These are phyloP conservation scores for Chroicocephalus ridibundus DNA, from an alignment of 2,113 vertebrate genomes.

Conservation along the genomic window DNA sequence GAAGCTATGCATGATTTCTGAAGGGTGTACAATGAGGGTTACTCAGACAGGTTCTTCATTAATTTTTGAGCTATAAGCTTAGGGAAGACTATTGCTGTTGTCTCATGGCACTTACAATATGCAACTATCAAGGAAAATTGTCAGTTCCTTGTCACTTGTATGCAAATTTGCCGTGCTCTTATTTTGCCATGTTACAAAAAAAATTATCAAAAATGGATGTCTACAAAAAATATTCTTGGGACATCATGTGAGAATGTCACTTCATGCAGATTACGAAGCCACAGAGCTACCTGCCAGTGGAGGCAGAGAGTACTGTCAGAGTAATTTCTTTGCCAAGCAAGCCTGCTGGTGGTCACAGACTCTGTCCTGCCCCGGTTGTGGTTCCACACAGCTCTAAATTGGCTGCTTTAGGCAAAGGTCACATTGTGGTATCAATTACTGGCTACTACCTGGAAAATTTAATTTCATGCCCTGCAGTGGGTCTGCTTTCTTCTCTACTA, in stretches of 20 bases:
- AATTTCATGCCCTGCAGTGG: slow-evolving; percentile 74
- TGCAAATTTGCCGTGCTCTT: not conserved
- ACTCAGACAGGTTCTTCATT: not conserved
- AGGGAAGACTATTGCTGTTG: not conserved
- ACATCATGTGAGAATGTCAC: not conserved
- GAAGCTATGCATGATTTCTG: not conserved
- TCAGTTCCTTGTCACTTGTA: not conserved
- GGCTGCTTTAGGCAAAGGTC: slow-evolving; percentile 63
- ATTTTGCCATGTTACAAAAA: not conserved
- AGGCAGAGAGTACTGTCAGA: not conserved
- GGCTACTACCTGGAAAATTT: slow-evolving; percentile 75
- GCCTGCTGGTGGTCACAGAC: not conserved
- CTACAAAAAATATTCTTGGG: not conserved
- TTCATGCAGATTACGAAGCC: not conserved
- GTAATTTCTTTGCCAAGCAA: not conserved
- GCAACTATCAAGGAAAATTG: not conserved
- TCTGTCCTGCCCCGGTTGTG: not conserved
- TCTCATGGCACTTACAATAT: not conserved
- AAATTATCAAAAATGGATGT: not conserved
- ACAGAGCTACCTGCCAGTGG: not conserved
- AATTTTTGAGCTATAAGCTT: not conserved
- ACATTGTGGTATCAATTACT: slow-evolving; percentile 72
- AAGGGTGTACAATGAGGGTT: not conserved
- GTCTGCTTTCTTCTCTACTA: slow-evolving; percentile 66
- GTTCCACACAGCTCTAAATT: slow-evolving; percentile 17